Base-by-base conservation (phyloP, 1,140 invertebrate species). In the Cyclargus thomasi region DNA sequence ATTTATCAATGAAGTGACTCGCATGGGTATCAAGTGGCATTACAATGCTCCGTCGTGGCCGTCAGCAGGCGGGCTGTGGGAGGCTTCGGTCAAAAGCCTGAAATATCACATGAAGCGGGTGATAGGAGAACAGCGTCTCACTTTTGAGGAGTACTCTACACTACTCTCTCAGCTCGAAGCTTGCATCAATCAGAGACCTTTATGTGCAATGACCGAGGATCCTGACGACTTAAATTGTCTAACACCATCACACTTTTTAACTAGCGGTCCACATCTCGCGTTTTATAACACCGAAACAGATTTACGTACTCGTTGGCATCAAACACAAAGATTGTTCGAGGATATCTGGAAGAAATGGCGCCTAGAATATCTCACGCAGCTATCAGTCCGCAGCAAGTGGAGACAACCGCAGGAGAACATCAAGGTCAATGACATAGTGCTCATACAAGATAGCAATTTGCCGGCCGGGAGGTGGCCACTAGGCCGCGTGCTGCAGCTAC, bases 1-100 rank as follows among this genome's bases (percentile, higher is more conserved):
- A 22, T 65, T 65, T 17, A 21, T 53, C 17, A 53, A 29, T 1
- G 18, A 65, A 18, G 21, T 65, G 20, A 39, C 64, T 1, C 7
- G 35, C 11, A 66, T 68, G 53, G 63, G 47, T 7, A 69, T 76
- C 14, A 75, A 78, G 35, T 79, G 68, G 76, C 78, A 62, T 77
- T 82, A 47, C 6, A 67, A 69, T 36, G 62, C 62, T 14, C 62
- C 62, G 3, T 63, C 62, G 36, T 63, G 62, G 62, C 62, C 62
- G 17, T 63, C 62, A 63, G 62, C 62, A 7, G 21, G 62, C 39
- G 62, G 62, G n/a, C 64, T 53, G 11, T 47, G 64, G 18, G 64
- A 65, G 17, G 64, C 53, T 22, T 36, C 64, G 21, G 39, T 65
- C 20, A 65, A 65, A 55, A 55, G 47, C 23, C 5, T 65, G 2